Percentiles rank a stretch among this genome's conserved stretches.
These are phyloP conservation scores for Dilophus febrilis DNA, from an alignment of 2,888 invertebrate genomes.

Conservation along the genomic window DNA sequence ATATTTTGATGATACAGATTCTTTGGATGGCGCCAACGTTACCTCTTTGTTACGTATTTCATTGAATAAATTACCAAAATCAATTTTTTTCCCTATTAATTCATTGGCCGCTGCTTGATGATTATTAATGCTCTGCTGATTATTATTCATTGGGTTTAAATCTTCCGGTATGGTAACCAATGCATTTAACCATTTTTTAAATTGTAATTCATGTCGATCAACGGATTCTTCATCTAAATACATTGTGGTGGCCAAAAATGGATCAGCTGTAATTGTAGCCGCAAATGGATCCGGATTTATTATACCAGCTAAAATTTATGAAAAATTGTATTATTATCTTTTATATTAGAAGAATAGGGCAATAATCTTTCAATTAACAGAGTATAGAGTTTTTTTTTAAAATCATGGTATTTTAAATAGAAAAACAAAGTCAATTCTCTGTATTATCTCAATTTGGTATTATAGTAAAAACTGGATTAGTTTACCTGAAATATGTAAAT, in stretches of 20 bases:
- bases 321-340: no score
- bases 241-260: slow-evolving; percentile 45
- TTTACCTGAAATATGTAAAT: slow-evolving; percentile 21
- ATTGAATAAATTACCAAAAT: slow-evolving; percentile 58
- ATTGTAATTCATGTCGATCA: slow-evolving; percentile 47
- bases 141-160: slow-evolving; percentile 37
- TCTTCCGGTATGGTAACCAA: slow-evolving; percentile 58
- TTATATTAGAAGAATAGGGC: no score
- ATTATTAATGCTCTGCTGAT: no score
- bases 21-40: slow-evolving; percentile 50
- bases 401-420: no score
- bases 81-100: slow-evolving; percentile 31
- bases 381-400: no score
- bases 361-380: no score
- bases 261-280: slow-evolving; percentile 41
- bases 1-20: slow-evolving; percentile 47
- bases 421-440: no score
- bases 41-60: slow-evolving; percentile 51
- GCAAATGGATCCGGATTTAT: slow-evolving; percentile 36
- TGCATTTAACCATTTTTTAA: slow-evolving; percentile 65
- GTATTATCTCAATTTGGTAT: no score
- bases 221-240: slow-evolving; percentile 52
- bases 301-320: slow-evolving; percentile 12
- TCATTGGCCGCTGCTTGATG: no score
- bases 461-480: not conserved